Conservation (phyloP, 2,888 invertebrate genomes). For the Melanotus villosus region DNA sequence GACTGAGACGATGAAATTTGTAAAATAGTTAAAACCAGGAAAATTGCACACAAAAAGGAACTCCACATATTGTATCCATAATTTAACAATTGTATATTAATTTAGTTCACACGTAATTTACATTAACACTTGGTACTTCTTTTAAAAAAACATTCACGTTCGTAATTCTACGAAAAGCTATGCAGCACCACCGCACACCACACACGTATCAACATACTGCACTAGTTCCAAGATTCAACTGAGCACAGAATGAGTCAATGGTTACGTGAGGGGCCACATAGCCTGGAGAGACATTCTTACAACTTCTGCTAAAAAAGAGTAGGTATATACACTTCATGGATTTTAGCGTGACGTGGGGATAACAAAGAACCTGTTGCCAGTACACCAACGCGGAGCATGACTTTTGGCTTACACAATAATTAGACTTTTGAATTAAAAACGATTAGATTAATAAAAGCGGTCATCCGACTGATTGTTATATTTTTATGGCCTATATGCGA, state of each 20-base stretch:
- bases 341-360: conserved; percentile 32
- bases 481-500: neutral
- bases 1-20: neutral
- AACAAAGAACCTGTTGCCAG: conserved; percentile 47
- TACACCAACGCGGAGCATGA: conserved; percentile 21
- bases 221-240: conserved; percentile 9
- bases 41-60: conserved; percentile 31
- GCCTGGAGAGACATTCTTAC: conserved; percentile 26
- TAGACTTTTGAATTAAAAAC: conserved; percentile 12
- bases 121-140: conserved; percentile 13
- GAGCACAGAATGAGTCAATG: conserved; percentile 16
- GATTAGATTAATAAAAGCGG: conserved; percentile 14
- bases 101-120: no score
- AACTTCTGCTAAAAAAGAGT: conserved; percentile 24
- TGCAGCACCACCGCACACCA: neutral
- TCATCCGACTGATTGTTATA: neutral
- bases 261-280: conserved; percentile 22
- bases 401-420: neutral
- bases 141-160: conserved; percentile 4
- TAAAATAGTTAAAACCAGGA: conserved; percentile 8
- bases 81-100: conserved; percentile 21
- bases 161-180: neutral
- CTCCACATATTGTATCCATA: conserved; percentile 51
- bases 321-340: conserved; percentile 5
- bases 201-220: neutral